phyloP scores from a whole-genome alignment of 1,140 invertebrate genomes.

The roundworm (Caenorhabditis elegans) region DNA sequence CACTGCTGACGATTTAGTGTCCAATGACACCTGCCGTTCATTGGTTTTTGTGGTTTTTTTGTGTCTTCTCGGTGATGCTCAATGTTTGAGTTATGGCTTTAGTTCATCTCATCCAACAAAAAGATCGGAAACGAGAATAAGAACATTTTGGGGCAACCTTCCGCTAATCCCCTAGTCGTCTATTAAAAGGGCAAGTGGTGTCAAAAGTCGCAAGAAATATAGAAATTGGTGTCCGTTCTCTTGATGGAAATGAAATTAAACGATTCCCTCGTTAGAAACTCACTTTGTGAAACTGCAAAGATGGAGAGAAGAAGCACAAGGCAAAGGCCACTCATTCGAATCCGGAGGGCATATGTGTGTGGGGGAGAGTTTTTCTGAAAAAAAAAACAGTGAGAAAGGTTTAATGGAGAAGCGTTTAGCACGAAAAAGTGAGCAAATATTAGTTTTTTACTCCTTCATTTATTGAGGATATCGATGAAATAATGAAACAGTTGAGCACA shows the following conservation, averaged over 20 bases:
- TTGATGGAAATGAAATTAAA: slow-evolving; percentile 28
- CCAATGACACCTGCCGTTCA: slow-evolving; percentile 12
- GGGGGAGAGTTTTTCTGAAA: neutral
- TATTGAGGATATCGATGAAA: no score
- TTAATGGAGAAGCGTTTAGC: no score
- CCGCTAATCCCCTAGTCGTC: neutral
- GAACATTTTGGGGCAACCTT: neutral
- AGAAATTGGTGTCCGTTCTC: neutral
- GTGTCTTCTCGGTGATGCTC: neutral
- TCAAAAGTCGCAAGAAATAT: slow-evolving; percentile 7
- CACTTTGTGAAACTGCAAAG: slow-evolving; percentile 6
- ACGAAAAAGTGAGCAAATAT: neutral
- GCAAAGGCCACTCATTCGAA: slow-evolving; percentile 32
- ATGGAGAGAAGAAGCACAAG: neutral
- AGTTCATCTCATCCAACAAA: slow-evolving; percentile 1
- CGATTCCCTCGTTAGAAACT: neutral
- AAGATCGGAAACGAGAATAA: neutral
- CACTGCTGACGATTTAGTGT: neutral
- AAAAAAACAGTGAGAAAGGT: neutral
- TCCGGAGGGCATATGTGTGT: slow-evolving; percentile 8
- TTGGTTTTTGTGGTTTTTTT: neutral
- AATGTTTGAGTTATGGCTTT: slow-evolving; percentile 26
- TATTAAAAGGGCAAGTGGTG: neutral
- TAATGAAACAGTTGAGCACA: slow-evolving; percentile 21
- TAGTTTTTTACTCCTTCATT: neutral